Evolutionary conservation across 2,888 invertebrate genomes (phyloP), one percentile per base, ranked within the genome.

Genomic region (Trichogramma evanescens): DNA sequence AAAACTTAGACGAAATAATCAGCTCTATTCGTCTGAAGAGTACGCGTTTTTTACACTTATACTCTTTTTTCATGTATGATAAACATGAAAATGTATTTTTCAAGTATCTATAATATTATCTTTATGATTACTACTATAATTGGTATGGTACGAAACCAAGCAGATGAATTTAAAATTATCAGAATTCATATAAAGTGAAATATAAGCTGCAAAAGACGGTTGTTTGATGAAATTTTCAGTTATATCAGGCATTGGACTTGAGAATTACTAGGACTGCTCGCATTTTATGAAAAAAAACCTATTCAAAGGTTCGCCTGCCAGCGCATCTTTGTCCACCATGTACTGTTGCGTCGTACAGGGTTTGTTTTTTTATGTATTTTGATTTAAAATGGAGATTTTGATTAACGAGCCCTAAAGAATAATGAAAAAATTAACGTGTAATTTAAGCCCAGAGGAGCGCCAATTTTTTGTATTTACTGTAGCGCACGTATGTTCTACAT

Each of bases 301-400:
- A 26, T 26, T 26, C 26, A 26, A 26, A 26, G 1, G 1, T 26
- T 26, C 26, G 26, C 26, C 26, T 26, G 26, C 26, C 26, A 26
- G 26, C 26, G 26, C 26, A 26, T 26, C 26, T 26, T 26, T 26
- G 26, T 26, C 26, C 26, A 26, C 26, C 26, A 26, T 26, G 26
- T 26, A 26, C 26, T 66, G 67, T 71, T 70, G 70, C 69, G 72
- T 70, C 67, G 68, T 70, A 71, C 69, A 74, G 71, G 71, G 68
- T 73, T 74, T 66, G 63, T 71, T 71, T 60, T 50, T 56, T 54
- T 50, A 38, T 50, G 7, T 38, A 10, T 48, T 58, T 44, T 8
- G 59, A 56, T 49, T 56, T 51, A 51, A 26, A 39, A 53, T 42
- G 45, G 13, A 40, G 53, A 42, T 39, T 56, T 59, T 52, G 50